These are phyloP conservation scores for Prosopocoilus inquinatus DNA, from an alignment of 2,888 invertebrate species.

Conservation along the genomic window DNA sequence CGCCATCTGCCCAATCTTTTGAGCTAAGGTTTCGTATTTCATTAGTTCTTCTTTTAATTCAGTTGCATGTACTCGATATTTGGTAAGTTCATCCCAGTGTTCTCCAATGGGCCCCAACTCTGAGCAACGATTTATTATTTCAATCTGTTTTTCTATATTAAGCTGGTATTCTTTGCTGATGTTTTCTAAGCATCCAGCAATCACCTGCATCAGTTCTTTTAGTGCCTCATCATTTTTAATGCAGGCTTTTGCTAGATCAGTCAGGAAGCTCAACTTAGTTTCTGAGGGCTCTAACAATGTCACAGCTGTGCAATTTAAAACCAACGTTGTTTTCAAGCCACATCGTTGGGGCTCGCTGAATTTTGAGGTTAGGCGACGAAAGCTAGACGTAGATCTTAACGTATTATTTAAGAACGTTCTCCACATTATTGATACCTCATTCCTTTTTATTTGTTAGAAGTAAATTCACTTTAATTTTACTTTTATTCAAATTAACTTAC, in stretches of 20 bases:
- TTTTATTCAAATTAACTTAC: too few species aligned
- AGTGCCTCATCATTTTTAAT: slow-evolving; percentile 40
- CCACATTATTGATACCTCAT: too few species aligned
- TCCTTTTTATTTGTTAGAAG: too few species aligned
- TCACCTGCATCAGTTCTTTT: slow-evolving; percentile 39
- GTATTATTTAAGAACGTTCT: too few species aligned
- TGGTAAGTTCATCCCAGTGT: slow-evolving; percentile 42
- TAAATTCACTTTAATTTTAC: too few species aligned
- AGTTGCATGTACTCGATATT: slow-evolving; percentile 38
- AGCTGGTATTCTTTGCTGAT: slow-evolving; percentile 42
- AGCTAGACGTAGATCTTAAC: too few species aligned
- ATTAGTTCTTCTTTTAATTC: slow-evolving; percentile 41
- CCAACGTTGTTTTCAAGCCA: neutral
- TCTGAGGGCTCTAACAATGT: neutral
- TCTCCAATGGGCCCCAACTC: slow-evolving; percentile 36
- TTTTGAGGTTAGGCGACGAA: too few species aligned
- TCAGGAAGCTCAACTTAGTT: slow-evolving; percentile 14
- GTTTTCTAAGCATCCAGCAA: slow-evolving; percentile 38
- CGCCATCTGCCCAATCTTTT: slow-evolving; percentile 41
- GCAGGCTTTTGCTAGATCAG: slow-evolving; percentile 29
- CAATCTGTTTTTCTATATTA: slow-evolving; percentile 44
- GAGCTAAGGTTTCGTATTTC: slow-evolving; percentile 40
- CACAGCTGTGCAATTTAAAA: neutral
- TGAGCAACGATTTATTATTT: slow-evolving; percentile 38
- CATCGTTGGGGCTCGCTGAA: too few species aligned